These are phyloP conservation scores for Falco berigora DNA, from an alignment of 2,797 vertebrate genomes.

Conservation along the genomic window DNA sequence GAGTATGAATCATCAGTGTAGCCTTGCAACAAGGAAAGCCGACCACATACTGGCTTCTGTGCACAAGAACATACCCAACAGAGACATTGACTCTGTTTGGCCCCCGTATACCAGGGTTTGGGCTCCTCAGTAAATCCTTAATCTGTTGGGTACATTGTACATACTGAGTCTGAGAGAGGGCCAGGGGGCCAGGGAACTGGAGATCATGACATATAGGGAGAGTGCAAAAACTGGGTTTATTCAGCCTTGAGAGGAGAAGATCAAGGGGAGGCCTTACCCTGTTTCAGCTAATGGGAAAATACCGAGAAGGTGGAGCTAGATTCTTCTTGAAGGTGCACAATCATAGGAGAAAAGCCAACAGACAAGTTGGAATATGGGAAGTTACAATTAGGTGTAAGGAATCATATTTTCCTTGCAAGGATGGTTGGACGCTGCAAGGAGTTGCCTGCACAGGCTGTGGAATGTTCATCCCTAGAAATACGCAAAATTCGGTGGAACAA, in stretches of 20 bases:
- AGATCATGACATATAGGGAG: not conserved
- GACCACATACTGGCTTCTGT: not conserved
- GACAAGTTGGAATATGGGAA: not conserved
- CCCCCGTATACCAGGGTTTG: not conserved
- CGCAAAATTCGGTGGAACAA: not conserved
- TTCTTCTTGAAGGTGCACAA: not conserved
- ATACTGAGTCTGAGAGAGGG: not conserved
- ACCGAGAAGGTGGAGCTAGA: not conserved
- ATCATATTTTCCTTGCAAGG: not conserved
- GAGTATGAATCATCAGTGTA: not conserved
- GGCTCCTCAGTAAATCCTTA: not conserved
- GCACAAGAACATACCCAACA: accelerated
- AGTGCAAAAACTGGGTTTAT: not conserved
- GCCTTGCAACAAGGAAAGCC: not conserved
- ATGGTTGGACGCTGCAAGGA: not conserved
- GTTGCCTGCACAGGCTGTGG: not conserved
- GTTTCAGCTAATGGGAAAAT: not conserved
- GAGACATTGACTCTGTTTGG: not conserved
- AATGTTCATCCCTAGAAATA: not conserved
- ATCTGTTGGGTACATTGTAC: not conserved
- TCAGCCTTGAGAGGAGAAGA: not conserved
- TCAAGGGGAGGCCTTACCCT: not conserved
- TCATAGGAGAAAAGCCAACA: not conserved
- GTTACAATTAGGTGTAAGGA: not conserved
- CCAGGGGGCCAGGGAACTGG: accelerated